Evolutionary conservation across 2,113 vertebrate genomes (phyloP), one percentile per base, ranked within the genome.

Genomic region (Zeus faber): DNA sequence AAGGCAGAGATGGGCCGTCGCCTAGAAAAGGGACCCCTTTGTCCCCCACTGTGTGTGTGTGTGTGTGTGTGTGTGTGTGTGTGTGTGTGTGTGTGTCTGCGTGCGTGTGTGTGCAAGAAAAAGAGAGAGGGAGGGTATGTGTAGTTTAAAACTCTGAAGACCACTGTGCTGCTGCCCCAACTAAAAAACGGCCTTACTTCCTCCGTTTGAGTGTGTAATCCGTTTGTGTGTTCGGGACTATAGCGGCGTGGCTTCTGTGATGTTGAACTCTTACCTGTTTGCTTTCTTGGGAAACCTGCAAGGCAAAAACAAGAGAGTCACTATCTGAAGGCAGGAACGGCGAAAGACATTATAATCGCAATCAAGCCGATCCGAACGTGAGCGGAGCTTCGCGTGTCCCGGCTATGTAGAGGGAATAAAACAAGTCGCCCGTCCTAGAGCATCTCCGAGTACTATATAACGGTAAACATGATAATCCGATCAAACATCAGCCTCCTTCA

Each of bases 251-350:
- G 58, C 21, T 10, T 24, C 40, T 18, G 50, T 22, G 10, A 31
- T 6, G 17, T 1, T 52, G 18, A 4, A 3, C 18, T 87, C 90
- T 91, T 90, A 95, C 95, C 94, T 93, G 88, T 88, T 93, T 88
- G 92, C 94, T 95, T 96, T 98, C 95, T 93, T 97, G 84, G 93
- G 91, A 96, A 96, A 95, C 94, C 96, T 98, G 84, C 53, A 92
- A 91, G 68, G 85, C 29, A 74, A 65, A 71, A 76, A 60, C 62
- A 51, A 61, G 66, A 2, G 65, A 50, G 37, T 86, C 27, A 89
- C 52, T 41, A 3, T 61, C 14, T 33, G 4, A 46, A 13, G 35
- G 27, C 21, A 63, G 58, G 39, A 13, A 45, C 3, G n/a, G 39
- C 18, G 43, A 3, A 46, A 8, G 59, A 10, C 9, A 11, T 41